These are phyloP conservation scores for Acanthis flammea DNA, from an alignment of 2,797 vertebrate genomes.

Conservation along the genomic window DNA sequence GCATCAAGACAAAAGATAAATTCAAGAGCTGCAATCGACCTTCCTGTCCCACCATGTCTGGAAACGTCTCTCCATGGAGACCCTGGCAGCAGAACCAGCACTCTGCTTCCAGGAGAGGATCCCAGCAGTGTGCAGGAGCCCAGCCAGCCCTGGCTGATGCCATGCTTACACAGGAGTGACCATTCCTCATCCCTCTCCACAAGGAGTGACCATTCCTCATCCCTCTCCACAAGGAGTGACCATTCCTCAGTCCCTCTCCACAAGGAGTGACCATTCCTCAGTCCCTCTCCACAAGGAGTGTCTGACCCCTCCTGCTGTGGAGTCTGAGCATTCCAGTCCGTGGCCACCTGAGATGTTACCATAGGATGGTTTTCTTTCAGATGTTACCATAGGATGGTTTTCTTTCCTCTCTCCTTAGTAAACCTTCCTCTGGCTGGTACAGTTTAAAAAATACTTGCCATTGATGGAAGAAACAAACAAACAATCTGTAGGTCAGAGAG, in stretches of 20 bases:
- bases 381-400: not conserved
- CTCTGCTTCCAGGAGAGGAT: not conserved
- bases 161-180: not conserved
- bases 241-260: not conserved
- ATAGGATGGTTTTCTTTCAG: not conserved
- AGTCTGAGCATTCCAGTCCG: not conserved
- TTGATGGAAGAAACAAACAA: not conserved
- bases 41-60: not conserved
- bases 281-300: not conserved
- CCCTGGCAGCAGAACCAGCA: not conserved
- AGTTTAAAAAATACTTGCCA: not conserved
- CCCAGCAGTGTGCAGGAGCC: not conserved
- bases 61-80: rapidly evolving
- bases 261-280: not conserved
- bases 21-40: not conserved
- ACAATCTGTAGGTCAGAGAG: not conserved
- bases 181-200: not conserved
- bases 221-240: not conserved
- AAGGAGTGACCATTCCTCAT: not conserved
- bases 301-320: not conserved
- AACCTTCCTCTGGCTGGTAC: not conserved
- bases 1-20: not conserved
- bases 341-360: not conserved
- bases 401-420: not conserved
- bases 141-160: not conserved